Base-by-base conservation (phyloP, 2,797 vertebrate species). In the Tamandua tetradactyla region DNA sequence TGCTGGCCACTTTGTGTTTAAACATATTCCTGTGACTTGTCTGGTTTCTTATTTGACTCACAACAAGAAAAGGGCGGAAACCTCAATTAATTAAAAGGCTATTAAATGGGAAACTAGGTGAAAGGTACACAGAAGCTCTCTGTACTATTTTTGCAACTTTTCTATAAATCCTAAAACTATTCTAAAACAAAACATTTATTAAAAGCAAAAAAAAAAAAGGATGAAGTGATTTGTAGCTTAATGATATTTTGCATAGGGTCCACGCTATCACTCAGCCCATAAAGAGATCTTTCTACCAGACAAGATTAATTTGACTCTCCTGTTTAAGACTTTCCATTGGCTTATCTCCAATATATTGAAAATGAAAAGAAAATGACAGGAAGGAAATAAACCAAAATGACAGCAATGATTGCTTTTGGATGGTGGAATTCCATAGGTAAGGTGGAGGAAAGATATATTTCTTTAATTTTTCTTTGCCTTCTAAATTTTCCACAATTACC, bases 11-110 rank as follows among this genome's bases (percentile, higher is more conserved):
- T 17, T 2, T 3, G 0, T 32, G 64, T 82, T 80, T 44, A 84
- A 11, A 80, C 32, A 76, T 72, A 76, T 47, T 5, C 64, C 22
- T 37, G 7, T 30, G 61, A 72, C 35, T 72, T 68, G 25, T 5
- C 75, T 93, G 6, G 47, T 80, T 95, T 80, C 71, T 92, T 52
- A 90, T n/a, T 75, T 42, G 40, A 44, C 59, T 90, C 61, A 87
- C 18, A 93, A 62, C 66, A 87, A 64, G 25, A 40, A 40, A 69
- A 49, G 35, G 4, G 47, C 42, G 40, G 75, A 42, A 71, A 75
- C 22, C 4, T 64, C 35, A 62, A 47, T 87, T 87, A 71, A 95
- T n/a, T 69, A 69, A 69, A 93, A 84, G 55, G 78, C 37, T 59
- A 27, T 69, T 64, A 61, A 62, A 68, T 13, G 17, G 13, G 6